phyloP scores from a whole-genome alignment of 1,140 invertebrate species.

The Magallana gigas region DNA sequence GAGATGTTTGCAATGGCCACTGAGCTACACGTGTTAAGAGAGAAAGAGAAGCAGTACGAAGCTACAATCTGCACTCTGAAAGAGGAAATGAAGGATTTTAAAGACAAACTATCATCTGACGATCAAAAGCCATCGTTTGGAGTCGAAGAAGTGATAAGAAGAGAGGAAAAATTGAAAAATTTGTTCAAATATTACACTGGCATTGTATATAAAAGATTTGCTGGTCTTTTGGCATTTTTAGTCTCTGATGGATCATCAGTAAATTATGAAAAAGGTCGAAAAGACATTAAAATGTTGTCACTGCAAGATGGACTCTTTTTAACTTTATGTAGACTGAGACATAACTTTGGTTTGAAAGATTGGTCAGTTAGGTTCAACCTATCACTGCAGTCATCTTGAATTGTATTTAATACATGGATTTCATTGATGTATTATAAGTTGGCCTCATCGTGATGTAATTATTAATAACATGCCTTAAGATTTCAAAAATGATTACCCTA shows the following conservation, averaged over 20 bases:
- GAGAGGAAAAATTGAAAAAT: slow-evolving; percentile 42
- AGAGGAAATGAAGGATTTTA: not conserved
- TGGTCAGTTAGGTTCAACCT: no score
- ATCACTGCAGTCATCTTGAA: no score
- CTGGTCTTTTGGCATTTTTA: slow-evolving; percentile 39
- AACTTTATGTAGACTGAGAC: no score
- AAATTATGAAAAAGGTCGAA: no score
- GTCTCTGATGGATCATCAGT: not conserved
- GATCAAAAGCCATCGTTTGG: not conserved
- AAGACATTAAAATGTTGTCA: no score
- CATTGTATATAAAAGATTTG: slow-evolving; percentile 43
- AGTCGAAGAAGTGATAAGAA: slow-evolving; percentile 9
- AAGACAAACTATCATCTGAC: not conserved
- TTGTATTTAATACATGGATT: no score
- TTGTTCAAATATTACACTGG: slow-evolving; percentile 52
- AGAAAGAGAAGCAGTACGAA: slow-evolving; percentile 15
- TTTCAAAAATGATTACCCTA: no score
- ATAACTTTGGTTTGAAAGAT: no score
- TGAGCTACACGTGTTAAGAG: slow-evolving; percentile 24
- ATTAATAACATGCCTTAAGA: no score
- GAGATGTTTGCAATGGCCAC: slow-evolving; percentile 39
- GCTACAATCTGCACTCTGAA: not conserved
- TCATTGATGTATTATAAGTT: no score
- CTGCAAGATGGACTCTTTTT: no score
- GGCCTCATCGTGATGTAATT: no score